These are phyloP conservation scores for Cheirogaleus medius DNA, from an alignment of 2,113 vertebrate genomes.

Conservation along the genomic window DNA sequence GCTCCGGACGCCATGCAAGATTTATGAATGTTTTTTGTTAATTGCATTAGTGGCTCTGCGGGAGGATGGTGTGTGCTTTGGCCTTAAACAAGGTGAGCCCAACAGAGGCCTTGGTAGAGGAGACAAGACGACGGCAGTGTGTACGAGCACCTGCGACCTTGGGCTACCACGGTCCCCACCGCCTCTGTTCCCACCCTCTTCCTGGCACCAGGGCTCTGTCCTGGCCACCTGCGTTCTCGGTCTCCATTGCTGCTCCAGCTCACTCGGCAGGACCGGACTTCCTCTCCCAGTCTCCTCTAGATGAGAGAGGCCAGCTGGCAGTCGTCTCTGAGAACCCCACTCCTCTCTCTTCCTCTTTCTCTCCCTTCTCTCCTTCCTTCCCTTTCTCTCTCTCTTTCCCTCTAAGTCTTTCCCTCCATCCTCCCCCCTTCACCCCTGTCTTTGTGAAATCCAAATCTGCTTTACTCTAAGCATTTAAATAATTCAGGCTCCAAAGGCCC, in stretches of 20 bases:
- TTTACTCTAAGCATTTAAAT: conserved; percentile 20
- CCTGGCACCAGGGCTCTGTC: not conserved
- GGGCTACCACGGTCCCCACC: fast-evolving
- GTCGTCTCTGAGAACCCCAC: not conserved
- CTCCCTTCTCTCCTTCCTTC: not conserved
- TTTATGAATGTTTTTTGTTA: conserved; percentile 49
- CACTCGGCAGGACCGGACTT: not conserved
- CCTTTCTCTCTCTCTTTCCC: not conserved
- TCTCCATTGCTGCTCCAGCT: not conserved
- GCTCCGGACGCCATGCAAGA: not conserved
- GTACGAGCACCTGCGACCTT: not conserved
- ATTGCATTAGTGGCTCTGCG: conserved; percentile 45
- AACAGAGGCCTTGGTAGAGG: not conserved
- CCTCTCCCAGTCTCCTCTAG: not conserved
- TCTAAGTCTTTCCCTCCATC: not conserved
- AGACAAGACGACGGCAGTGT: not conserved
- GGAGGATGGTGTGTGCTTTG: not conserved
- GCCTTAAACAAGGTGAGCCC: not conserved
- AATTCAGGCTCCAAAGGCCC: not conserved
- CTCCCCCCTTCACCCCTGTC: not conserved
- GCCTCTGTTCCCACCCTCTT: not conserved
- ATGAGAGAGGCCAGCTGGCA: not conserved
- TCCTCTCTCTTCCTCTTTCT: not conserved
- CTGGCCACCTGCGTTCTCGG: not conserved
- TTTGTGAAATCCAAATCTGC: not conserved